Conservation (phyloP, 2,888 invertebrate genomes). For the Lycaena phlaeas region DNA sequence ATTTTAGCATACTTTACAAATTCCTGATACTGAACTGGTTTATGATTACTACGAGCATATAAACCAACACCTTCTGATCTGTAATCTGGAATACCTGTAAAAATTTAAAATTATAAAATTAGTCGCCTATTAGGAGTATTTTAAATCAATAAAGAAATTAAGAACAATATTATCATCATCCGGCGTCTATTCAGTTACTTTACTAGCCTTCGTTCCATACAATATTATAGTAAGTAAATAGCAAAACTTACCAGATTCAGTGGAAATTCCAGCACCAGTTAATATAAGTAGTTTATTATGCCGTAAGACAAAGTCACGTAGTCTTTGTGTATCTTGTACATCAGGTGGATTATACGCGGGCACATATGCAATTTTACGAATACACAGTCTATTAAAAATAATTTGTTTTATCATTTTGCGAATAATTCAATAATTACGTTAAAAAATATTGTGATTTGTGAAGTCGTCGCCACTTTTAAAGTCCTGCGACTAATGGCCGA, state of each 20-base stretch:
- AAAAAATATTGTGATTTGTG: too few relatives aligned
- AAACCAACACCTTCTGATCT: slow-evolving; percentile 93
- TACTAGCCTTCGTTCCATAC: too few relatives aligned
- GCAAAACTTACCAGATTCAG: slow-evolving; percentile 94
- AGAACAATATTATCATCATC: neutral
- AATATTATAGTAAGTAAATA: too few relatives aligned
- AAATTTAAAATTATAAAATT: slow-evolving; percentile 6
- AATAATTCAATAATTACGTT: too few relatives aligned
- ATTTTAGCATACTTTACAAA: slow-evolving; percentile 79
- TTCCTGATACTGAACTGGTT: slow-evolving; percentile 90
- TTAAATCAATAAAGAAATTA: neutral
- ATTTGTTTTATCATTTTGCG: slow-evolving; percentile 17
- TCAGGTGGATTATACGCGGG: slow-evolving; percentile 81
- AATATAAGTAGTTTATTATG: slow-evolving; percentile 77
- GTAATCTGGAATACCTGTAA: slow-evolving; percentile 92
- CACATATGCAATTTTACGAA: slow-evolving; percentile 62
- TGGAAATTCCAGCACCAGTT: slow-evolving; percentile 97
- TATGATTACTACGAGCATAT: slow-evolving; percentile 87
- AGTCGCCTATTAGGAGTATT: neutral
- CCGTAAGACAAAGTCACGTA: slow-evolving; percentile 74
- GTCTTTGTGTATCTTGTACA: slow-evolving; percentile 67
- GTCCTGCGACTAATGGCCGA: too few relatives aligned
- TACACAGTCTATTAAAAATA: slow-evolving; percentile 13
- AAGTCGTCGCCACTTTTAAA: too few relatives aligned
- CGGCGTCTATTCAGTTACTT: neutral